Base-by-base conservation (phyloP, 2,888 invertebrate species). In the Eudemis profundana region DNA sequence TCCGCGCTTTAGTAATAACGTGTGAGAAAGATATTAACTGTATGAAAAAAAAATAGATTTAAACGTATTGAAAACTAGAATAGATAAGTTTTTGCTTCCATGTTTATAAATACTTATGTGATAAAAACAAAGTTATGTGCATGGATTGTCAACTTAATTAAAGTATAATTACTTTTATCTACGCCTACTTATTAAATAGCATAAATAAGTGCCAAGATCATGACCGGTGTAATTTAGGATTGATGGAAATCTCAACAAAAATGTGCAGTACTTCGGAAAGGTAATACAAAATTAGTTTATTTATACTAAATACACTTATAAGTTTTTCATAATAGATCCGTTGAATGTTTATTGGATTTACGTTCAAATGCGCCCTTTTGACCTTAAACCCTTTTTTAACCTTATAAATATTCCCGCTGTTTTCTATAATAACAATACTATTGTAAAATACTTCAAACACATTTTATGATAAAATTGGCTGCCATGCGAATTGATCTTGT, bases 221-320 rank as follows among this genome's bases (percentile, higher is more conserved):
- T 64, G 57, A 42, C 49, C 33, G 38, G 57, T 64, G 42, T 17
- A 42, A 49, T 50, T 64, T 57, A 64, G 50, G 29, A 64, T 33
- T 27, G 5, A 64, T 57, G 50, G 63, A 42, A 33, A 50, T 14
- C 42, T 23, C 36, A 23, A n/a, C 46, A 50, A 29, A 44, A 64
- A 47, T 57, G 23, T 50, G n/a, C 33, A 33, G 12, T 33, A 8
- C 49, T 23, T 42, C 50, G 33, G 21, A 57, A 12, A 57, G 63
- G 63, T 64, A 64, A 42, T 27, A n/a, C n/a, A 8, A 60, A 4
- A 23, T 23, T 14, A n/a, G n/a, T 0, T 7, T 12, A 23, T 12
- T 23, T 12, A 21, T 44, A 19, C 8, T 17, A 42, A 1, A n/a
- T n/a, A n/a, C 1, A 42, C 1, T 8, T 2, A 42, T 7, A 29